phyloP scores from a whole-genome alignment of 2,797 vertebrate genomes.

The Heteromormyrus szaboi region DNA sequence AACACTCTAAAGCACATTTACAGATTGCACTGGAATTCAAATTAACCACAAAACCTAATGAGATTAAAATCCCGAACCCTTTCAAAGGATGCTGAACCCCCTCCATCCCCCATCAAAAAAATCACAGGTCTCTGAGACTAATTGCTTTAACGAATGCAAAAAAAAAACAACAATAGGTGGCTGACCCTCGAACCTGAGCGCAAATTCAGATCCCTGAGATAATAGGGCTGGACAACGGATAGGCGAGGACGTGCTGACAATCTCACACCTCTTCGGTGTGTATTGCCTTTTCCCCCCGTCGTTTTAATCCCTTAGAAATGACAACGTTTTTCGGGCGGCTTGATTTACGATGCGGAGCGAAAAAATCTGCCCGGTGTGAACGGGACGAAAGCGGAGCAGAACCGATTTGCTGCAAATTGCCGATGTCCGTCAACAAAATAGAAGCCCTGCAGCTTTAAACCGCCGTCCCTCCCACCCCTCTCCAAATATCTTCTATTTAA shows the following conservation, averaged over 20 bases:
- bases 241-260: constrained; percentile 8
- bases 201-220: constrained; percentile 18
- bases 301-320: background rate
- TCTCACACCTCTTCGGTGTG: constrained; percentile 13
- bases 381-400: constrained; percentile 16
- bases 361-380: background rate
- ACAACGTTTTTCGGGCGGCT: background rate
- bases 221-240: constrained; percentile 10
- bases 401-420: constrained; percentile 36
- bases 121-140: constrained; percentile 50
- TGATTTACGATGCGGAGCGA: background rate
- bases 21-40: constrained; percentile 69
- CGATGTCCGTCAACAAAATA: constrained; percentile 47
- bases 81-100: constrained; percentile 56
- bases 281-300: constrained; percentile 1
- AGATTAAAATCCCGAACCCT: constrained; percentile 65
- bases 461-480: constrained; percentile 73
- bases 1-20: constrained; percentile 76
- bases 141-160: constrained; percentile 37
- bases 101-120: background rate
- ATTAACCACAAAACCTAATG: constrained; percentile 56
- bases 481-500: constrained; percentile 84
- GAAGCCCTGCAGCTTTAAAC: constrained; percentile 76
- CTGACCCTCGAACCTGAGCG: constrained; percentile 21
- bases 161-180: constrained; percentile 41